Percentiles rank a stretch among this genome's conserved stretches.
These are phyloP conservation scores for Peromyscus polionotus DNA, from an alignment of 2,113 vertebrate species.

Conservation along the genomic window DNA sequence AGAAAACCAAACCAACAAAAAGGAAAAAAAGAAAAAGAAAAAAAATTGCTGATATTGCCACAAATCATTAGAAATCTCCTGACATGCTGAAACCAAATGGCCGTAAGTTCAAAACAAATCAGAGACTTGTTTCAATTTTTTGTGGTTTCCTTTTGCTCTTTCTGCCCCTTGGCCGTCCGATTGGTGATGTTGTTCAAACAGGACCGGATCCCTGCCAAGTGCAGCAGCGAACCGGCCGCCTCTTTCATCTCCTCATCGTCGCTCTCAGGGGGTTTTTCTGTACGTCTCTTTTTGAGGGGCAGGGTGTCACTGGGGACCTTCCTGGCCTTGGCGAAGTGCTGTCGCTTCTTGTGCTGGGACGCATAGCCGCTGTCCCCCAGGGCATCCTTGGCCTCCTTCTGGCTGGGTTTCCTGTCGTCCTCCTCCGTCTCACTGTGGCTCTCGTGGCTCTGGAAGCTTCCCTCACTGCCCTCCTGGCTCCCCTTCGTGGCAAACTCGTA, in stretches of 20 bases:
- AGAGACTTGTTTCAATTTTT: slow-evolving; percentile 97
- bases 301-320: slow-evolving; percentile 95
- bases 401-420: slow-evolving; percentile 91
- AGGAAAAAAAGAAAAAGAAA: slow-evolving; percentile 84
- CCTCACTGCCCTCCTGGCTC: slow-evolving; percentile 89
- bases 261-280: slow-evolving; percentile 96
- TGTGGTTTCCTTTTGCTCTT: slow-evolving; percentile 97
- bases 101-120: slow-evolving; percentile 95
- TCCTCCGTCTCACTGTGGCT: slow-evolving; percentile 93
- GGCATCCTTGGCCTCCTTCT: slow-evolving; percentile 94
- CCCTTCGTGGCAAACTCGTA: slow-evolving; percentile 89
- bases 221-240: slow-evolving; percentile 97
- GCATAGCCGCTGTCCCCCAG: slow-evolving; percentile 92
- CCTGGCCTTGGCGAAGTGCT: slow-evolving; percentile 95
- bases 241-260: slow-evolving; percentile 99
- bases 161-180: slow-evolving; percentile 99
- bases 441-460: slow-evolving; percentile 90
- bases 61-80: slow-evolving; percentile 99
- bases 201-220: slow-evolving; percentile 97
- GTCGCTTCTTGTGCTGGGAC: slow-evolving; percentile 95
- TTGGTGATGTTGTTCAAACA: slow-evolving; percentile 99
- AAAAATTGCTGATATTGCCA: slow-evolving; percentile 99
- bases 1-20: slow-evolving; percentile 87
- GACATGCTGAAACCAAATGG: slow-evolving; percentile 98
- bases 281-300: slow-evolving; percentile 98